Conservation (phyloP, 1,140 invertebrate genomes). For the Aethina tumida region DNA sequence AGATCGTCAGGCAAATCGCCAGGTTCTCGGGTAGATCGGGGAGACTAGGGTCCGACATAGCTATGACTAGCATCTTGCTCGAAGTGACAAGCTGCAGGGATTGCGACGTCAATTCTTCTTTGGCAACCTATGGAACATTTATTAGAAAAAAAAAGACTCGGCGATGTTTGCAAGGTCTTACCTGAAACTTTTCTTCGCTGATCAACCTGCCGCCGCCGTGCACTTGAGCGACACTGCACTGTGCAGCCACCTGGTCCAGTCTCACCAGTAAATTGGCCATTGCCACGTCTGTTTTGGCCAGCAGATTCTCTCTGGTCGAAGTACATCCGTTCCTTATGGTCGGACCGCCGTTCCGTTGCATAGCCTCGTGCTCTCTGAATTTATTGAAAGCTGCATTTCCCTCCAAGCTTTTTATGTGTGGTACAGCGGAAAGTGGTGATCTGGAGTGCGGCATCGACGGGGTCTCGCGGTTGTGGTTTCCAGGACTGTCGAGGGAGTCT, state of each 20-base stretch:
- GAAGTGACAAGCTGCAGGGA: slow-evolving; percentile 72
- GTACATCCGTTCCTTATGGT: slow-evolving; percentile 24
- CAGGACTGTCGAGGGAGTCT: slow-evolving; percentile 15
- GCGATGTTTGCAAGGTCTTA: slow-evolving; percentile 24
- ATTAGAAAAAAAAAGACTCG: neutral
- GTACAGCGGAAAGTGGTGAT: neutral
- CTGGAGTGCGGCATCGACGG: neutral
- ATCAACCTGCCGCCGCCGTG: slow-evolving; percentile 59
- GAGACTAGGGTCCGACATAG: slow-evolving; percentile 53
- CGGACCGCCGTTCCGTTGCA: slow-evolving; percentile 4
- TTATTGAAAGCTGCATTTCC: too few relatives aligned
- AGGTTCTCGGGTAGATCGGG: slow-evolving; percentile 52
- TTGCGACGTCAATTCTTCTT: slow-evolving; percentile 67
- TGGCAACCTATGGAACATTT: slow-evolving; percentile 44
- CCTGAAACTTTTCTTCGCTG: slow-evolving; percentile 62
- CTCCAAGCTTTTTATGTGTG: too few relatives aligned
- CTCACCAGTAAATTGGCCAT: slow-evolving; percentile 52
- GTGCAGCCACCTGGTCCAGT: slow-evolving; percentile 56
- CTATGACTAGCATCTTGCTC: slow-evolving; percentile 72
- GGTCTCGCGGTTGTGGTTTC: neutral
- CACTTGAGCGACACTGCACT: slow-evolving; percentile 55
- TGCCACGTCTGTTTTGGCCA: slow-evolving; percentile 55
- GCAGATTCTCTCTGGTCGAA: slow-evolving; percentile 41
- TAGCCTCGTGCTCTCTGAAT: neutral
- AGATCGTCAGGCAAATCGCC: slow-evolving; percentile 56